Evolutionary conservation across 2,797 vertebrate species (phyloP).

Genomic region (Neosilurus mollespiculum): DNA sequence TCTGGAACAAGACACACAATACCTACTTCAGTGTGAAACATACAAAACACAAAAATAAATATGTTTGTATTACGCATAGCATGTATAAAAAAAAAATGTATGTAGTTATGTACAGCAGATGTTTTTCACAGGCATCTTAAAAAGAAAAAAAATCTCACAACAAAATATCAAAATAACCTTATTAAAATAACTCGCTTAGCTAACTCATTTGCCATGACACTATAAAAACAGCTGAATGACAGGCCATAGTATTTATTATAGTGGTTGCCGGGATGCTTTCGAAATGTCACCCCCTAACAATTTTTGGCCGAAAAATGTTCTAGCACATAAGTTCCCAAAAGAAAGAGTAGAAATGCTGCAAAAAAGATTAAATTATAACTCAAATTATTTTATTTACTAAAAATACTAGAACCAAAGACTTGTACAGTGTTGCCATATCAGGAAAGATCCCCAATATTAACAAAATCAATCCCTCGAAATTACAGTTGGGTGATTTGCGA

Average conservation of each 20-base stretch:
- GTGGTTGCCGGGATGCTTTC: neutral
- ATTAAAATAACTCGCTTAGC: constrained; percentile 47
- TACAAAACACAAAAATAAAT: constrained; percentile 70
- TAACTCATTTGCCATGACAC: neutral
- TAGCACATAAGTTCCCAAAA: neutral
- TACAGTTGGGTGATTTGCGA: neutral
- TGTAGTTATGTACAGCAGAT: constrained; percentile 56
- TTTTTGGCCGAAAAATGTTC: constrained; percentile 10
- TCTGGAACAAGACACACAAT: constrained; percentile 31
- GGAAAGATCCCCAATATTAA: neutral
- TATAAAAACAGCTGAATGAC: constrained; percentile 11
- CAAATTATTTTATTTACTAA: neutral
- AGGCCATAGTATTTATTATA: constrained; percentile 8
- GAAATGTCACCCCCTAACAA: neutral
- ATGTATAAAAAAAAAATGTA: constrained; percentile 54
- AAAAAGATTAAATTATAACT: neutral
- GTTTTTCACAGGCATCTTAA: constrained; percentile 53
- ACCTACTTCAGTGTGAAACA: constrained; percentile 52
- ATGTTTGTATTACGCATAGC: constrained; percentile 58
- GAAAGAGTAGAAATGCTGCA: neutral
- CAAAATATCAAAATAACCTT: constrained; percentile 50
- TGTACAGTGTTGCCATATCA: constrained; percentile 18
- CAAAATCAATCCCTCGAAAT: neutral
- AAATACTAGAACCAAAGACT: neutral
- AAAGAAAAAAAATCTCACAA: constrained; percentile 57